A percentile compares a stretch with the other conserved stretches of the same genome.
These are phyloP conservation scores for Hyposoter didymator DNA, from an alignment of 2,888 invertebrate genomes.

Conservation along the genomic window DNA sequence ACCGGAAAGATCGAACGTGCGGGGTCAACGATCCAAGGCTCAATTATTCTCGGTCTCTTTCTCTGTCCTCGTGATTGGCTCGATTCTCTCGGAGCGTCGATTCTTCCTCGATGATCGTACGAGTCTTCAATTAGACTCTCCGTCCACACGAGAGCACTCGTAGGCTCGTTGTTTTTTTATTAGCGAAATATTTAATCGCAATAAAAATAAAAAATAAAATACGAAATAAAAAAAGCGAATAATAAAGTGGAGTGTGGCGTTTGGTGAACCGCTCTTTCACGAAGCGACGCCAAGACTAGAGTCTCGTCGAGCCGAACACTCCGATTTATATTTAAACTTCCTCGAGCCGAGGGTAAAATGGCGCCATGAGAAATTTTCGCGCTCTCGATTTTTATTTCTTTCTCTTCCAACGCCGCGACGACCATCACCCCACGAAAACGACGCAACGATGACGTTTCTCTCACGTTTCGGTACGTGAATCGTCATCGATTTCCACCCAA, in stretches of 20 bases:
- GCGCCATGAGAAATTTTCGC: conserved; percentile 43
- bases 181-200: neutral
- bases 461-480: neutral
- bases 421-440: neutral
- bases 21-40: conserved; percentile 17
- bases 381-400: conserved; percentile 13
- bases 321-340: conserved; percentile 83
- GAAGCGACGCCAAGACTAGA: conserved; percentile 81
- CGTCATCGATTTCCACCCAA: conserved; percentile 19
- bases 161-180: neutral
- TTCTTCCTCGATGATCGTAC: conserved; percentile 7
- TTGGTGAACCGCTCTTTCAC: conserved; percentile 71
- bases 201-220: neutral
- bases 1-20: conserved; percentile 7
- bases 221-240: conserved; percentile 4
- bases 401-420: neutral
- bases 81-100: neutral
- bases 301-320: conserved; percentile 77
- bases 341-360: conserved; percentile 25
- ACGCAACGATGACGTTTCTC: conserved; percentile 39
- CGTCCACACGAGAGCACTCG: neutral
- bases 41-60: conserved; percentile 1
- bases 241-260: conserved; percentile 16
- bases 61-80: neutral
- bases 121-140: conserved; percentile 28